Conservation (phyloP, 2,888 invertebrate genomes). For the Choristoneura rosaceana region DNA sequence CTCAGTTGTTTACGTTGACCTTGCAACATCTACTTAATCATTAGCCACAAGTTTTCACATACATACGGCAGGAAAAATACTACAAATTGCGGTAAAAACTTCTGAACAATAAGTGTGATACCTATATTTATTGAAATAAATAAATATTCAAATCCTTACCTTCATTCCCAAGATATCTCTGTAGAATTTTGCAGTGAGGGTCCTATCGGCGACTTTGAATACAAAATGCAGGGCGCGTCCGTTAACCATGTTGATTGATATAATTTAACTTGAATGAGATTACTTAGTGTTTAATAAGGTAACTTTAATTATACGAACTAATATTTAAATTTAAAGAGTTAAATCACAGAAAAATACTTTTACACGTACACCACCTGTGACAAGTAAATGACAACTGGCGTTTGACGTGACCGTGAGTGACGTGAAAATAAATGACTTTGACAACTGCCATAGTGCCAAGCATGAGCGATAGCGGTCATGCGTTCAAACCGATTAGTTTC, state of each 20-base stretch:
- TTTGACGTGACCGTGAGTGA: no score
- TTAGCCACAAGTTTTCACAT: background rate
- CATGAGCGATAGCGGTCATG: no score
- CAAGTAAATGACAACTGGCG: slow-evolving; percentile 3
- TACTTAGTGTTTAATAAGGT: background rate
- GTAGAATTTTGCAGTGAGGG: slow-evolving; percentile 94
- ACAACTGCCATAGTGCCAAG: no score
- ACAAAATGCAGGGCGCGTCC: slow-evolving; percentile 98
- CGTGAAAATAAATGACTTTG: no score
- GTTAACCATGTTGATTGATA: slow-evolving; percentile 74
- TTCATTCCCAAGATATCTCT: slow-evolving; percentile 97
- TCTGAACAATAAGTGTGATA: background rate
- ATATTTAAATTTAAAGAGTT: background rate
- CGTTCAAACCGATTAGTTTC: slow-evolving; percentile 13
- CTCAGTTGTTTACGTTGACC: slow-evolving; percentile 21
- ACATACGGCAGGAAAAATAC: background rate
- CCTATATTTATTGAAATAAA: background rate
- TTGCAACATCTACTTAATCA: background rate
- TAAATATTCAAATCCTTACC: slow-evolving; percentile 80
- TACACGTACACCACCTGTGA: slow-evolving; percentile 13
- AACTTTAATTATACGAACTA: background rate
- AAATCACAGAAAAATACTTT: slow-evolving; percentile 34
- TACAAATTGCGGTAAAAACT: background rate
- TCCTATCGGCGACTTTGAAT: slow-evolving; percentile 97
- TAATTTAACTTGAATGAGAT: slow-evolving; percentile 11